Conservation (phyloP, 2,113 vertebrate species). For the Chaetodon auriga region DNA sequence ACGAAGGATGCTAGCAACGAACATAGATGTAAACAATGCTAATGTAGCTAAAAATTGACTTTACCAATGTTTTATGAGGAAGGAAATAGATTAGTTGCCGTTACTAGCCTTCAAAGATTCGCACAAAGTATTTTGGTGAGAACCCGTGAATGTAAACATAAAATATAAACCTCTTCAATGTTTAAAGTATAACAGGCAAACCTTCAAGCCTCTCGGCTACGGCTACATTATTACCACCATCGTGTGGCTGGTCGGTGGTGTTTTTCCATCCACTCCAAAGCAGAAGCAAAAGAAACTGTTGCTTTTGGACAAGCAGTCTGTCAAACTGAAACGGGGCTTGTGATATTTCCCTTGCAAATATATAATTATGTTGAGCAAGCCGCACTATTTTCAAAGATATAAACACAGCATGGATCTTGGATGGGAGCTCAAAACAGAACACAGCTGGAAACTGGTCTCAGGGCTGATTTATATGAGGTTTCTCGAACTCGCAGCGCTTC, state of each 20-base stretch:
- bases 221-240: background rate
- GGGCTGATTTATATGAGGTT: conserved; percentile 18
- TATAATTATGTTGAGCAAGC: conserved; percentile 3
- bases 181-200: background rate
- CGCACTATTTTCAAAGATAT: conserved; percentile 12
- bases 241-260: no score
- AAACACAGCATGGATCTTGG: conserved; percentile 10
- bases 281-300: background rate
- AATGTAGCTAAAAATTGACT: background rate
- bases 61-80: no score
- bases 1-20: no score
- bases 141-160: background rate
- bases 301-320: conserved; percentile 1
- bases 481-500: background rate
- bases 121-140: background rate
- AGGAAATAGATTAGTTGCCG: no score
- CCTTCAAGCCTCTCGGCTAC: background rate
- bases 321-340: background rate
- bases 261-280: background rate
- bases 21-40: no score
- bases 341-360: conserved; percentile 19
- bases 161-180: no score
- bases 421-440: background rate
- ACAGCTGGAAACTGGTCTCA: background rate
- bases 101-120: background rate